phyloP scores from a whole-genome alignment of 2,113 vertebrate genomes.

The Micromys minutus region DNA sequence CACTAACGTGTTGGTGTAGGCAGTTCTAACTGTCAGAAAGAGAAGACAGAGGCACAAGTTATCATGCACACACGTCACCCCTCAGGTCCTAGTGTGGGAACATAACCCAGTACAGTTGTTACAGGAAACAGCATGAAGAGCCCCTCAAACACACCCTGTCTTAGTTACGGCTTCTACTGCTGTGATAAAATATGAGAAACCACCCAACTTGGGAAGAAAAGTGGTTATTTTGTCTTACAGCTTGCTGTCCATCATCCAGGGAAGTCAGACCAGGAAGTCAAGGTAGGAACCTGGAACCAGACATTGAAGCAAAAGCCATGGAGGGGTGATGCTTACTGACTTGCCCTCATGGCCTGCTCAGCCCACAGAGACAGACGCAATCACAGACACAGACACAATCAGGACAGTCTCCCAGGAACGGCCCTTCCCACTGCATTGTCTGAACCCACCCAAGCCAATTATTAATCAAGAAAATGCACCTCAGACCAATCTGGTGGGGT shows the following conservation, averaged over 20 bases:
- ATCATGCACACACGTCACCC: neutral
- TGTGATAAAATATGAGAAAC: neutral
- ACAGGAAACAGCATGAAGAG: neutral
- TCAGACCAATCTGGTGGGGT: neutral
- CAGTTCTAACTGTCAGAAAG: neutral
- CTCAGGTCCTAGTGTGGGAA: neutral
- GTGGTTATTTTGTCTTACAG: neutral
- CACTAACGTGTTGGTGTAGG: neutral
- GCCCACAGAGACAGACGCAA: no score
- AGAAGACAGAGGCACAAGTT: neutral
- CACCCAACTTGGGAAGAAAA: neutral
- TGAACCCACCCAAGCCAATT: neutral
- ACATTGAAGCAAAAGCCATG: neutral
- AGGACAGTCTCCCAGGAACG: neutral
- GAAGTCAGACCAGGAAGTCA: neutral
- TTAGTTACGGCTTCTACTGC: neutral
- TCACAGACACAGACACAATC: no score
- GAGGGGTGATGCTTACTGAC: neutral
- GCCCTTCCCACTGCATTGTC: neutral
- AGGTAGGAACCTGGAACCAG: neutral
- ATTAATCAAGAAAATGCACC: neutral
- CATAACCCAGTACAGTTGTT: neutral
- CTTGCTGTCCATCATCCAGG: neutral
- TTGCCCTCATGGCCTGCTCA: neutral
- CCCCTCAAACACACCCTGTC: neutral